Conservation (phyloP, 2,797 vertebrate genomes). For the Lycodopsis pacificus region DNA sequence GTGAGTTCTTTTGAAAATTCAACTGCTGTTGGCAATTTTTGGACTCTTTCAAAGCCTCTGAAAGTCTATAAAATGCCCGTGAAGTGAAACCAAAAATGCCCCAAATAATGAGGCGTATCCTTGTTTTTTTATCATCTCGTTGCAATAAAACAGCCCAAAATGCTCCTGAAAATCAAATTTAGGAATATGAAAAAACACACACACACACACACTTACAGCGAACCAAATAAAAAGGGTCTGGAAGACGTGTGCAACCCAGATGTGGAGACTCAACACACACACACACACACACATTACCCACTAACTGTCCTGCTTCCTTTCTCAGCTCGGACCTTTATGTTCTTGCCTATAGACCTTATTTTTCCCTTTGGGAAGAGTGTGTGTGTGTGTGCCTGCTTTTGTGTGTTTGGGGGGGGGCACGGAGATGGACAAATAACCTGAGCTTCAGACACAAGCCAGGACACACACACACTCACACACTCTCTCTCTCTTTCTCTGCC, state of each 20-base stretch:
- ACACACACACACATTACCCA: conserved; percentile 31
- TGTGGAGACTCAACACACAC: conserved; percentile 43
- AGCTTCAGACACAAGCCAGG: conserved; percentile 60
- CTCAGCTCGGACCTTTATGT: conserved; percentile 43
- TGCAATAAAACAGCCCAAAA: conserved; percentile 15
- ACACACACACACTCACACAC: conserved; percentile 45
- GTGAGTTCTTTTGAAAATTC: conserved; percentile 53
- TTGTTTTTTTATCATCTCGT: not conserved
- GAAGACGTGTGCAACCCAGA: conserved; percentile 59
- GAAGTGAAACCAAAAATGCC: not conserved
- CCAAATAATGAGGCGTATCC: not conserved
- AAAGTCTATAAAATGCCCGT: conserved; percentile 16
- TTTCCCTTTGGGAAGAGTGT: conserved; percentile 40
- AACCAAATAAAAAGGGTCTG: conserved; percentile 28
- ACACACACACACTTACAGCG: conserved; percentile 11
- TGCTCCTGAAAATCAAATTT: conserved; percentile 41
- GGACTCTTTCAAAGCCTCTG: not conserved
- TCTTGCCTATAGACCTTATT: conserved; percentile 61
- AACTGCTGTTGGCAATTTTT: not conserved
- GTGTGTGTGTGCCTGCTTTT: conserved; percentile 20
- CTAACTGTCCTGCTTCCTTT: conserved; percentile 57
- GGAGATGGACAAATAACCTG: conserved; percentile 66
- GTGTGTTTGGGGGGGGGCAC: conserved; percentile 25
- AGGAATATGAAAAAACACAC: conserved; percentile 32
- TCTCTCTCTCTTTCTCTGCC: conserved; percentile 40